phyloP scores from a whole-genome alignment of 2,797 vertebrate genomes.

The Hephaestus fuliginosus region DNA sequence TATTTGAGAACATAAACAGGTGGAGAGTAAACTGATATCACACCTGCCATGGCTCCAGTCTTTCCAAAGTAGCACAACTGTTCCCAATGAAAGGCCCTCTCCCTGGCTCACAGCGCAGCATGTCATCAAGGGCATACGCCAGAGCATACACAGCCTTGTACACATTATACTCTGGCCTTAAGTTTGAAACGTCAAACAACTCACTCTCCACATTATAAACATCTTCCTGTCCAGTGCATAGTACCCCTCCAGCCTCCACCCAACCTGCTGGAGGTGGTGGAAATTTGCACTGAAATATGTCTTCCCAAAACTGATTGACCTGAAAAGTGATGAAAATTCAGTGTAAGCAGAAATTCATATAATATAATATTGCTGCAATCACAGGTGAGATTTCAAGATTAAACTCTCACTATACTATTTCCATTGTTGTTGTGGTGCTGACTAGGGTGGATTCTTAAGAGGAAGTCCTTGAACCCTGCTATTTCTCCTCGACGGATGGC shows the following conservation, averaged over 20 bases:
- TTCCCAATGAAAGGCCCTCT: slow-evolving; percentile 69
- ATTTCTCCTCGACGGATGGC: slow-evolving; percentile 78
- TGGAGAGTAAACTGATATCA: not conserved
- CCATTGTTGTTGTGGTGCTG: slow-evolving; percentile 13
- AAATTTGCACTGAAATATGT: slow-evolving; percentile 61
- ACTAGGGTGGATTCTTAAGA: slow-evolving; percentile 55
- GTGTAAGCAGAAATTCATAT: not conserved
- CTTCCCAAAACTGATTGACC: slow-evolving; percentile 61
- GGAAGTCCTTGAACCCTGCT: slow-evolving; percentile 64
- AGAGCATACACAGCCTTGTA: slow-evolving; percentile 84
- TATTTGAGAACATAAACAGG: slow-evolving; percentile 7
- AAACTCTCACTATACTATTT: slow-evolving; percentile 55
- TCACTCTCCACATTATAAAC: slow-evolving; percentile 47
- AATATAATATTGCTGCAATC: not conserved
- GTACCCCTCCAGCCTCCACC: slow-evolving; percentile 33
- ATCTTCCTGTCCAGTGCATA: slow-evolving; percentile 73
- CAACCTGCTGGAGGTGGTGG: slow-evolving; percentile 27
- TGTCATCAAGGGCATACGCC: slow-evolving; percentile 76
- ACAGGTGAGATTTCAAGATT: not conserved
- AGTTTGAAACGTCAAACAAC: slow-evolving; percentile 69
- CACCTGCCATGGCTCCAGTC: slow-evolving; percentile 79
- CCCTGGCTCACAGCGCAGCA: slow-evolving; percentile 71
- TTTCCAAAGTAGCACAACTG: slow-evolving; percentile 71
- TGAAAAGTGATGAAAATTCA: slow-evolving; percentile 3
- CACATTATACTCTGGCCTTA: slow-evolving; percentile 73